Conservation (phyloP, 2,888 invertebrate species). For the Pardosa pseudoannulata region DNA sequence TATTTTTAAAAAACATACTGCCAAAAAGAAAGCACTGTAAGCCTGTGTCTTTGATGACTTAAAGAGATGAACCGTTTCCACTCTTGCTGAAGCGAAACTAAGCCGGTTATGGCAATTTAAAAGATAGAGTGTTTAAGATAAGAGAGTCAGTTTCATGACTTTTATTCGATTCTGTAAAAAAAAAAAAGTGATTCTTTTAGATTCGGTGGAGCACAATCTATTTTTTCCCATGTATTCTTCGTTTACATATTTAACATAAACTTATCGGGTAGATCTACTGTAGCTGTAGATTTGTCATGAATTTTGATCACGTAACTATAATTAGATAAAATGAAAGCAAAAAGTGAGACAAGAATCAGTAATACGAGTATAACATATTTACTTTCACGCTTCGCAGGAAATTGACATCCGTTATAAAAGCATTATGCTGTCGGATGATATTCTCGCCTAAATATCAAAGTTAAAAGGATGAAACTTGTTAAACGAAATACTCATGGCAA, state of each 20-base stretch:
- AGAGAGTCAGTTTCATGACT: not conserved
- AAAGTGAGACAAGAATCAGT: not conserved
- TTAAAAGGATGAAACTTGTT: no score
- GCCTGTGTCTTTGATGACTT: not conserved
- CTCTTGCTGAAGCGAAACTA: not conserved
- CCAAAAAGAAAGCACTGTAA: not conserved
- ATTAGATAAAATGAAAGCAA: not conserved
- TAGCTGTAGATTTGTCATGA: not conserved
- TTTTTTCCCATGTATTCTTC: not conserved
- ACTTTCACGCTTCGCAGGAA: not conserved
- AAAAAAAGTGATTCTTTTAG: not conserved
- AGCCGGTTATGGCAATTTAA: conserved; percentile 10
- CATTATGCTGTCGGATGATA: no score
- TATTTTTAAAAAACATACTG: no score
- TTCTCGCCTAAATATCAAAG: no score
- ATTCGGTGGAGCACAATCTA: not conserved
- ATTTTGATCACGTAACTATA: not conserved
- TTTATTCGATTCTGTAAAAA: not conserved
- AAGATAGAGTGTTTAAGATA: not conserved
- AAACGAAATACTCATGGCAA: no score
- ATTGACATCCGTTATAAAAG: not conserved
- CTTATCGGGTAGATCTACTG: not conserved
- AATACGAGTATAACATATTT: not conserved
- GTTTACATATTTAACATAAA: not conserved
- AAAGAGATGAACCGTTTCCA: not conserved